These are phyloP conservation scores for Madoqua kirkii DNA, from an alignment of 2,113 vertebrate genomes.

Conservation along the genomic window DNA sequence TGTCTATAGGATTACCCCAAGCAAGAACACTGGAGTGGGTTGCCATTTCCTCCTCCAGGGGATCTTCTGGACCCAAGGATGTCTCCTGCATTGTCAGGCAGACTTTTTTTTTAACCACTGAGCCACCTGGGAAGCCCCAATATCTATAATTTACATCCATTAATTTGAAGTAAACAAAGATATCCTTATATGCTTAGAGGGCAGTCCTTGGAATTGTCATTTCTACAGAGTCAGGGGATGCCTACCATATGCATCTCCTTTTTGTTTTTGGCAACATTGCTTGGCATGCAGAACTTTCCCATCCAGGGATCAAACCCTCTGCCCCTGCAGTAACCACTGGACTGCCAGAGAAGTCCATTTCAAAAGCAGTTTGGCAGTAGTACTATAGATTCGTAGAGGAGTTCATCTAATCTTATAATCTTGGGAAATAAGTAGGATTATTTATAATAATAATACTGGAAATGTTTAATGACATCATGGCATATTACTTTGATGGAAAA, in stretches of 20 bases:
- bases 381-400: not conserved
- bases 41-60: not conserved
- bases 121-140: not conserved
- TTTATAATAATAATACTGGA: not conserved
- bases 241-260: not conserved
- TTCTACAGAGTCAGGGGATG: not conserved
- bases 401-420: not conserved
- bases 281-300: not conserved
- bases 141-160: not conserved
- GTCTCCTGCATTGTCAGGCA: not conserved
- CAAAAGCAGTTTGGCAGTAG: not conserved
- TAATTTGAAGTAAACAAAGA: not conserved
- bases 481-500: not conserved
- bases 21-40: not conserved
- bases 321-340: not conserved
- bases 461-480: not conserved
- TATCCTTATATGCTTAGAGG: not conserved
- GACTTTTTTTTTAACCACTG: not conserved
- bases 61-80: not conserved
- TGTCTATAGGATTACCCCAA: not conserved
- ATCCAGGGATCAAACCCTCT: not conserved
- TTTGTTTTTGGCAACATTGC: not conserved
- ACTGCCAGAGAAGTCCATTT: not conserved
- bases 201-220: not conserved
- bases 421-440: not conserved